These are phyloP conservation scores for Papilio protenor DNA, from an alignment of 2,888 invertebrate genomes.

Conservation along the genomic window DNA sequence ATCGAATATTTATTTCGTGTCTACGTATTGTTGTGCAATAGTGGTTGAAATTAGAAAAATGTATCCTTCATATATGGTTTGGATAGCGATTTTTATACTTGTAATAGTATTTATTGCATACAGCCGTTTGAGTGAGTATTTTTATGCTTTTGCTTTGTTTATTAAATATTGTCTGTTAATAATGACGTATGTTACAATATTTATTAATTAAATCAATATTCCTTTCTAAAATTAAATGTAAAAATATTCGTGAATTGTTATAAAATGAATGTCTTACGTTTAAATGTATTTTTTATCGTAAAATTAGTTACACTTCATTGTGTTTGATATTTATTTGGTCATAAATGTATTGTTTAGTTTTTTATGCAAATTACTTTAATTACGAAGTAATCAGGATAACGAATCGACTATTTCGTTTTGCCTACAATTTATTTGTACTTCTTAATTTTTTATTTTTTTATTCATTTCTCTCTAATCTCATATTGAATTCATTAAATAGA, in stretches of 20 bases:
- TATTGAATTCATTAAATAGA: background rate
- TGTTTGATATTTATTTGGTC: slow-evolving; percentile 6
- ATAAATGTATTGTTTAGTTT: slow-evolving; percentile 4
- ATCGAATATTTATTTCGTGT: slow-evolving; percentile 19
- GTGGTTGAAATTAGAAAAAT: slow-evolving; percentile 41
- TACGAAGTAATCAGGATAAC: background rate
- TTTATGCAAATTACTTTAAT: background rate
- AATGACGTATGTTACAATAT: too few species aligned
- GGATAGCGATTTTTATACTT: slow-evolving; percentile 53
- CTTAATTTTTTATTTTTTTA: background rate
- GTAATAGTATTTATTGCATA: slow-evolving; percentile 51
- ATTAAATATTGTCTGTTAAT: too few species aligned
- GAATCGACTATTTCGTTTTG: background rate
- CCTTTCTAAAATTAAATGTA: too few species aligned
- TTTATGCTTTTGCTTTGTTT: background rate
- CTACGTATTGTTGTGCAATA: slow-evolving; percentile 34
- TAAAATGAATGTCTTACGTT: background rate
- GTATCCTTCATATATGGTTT: slow-evolving; percentile 55
- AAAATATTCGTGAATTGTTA: background rate
- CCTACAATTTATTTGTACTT: background rate
- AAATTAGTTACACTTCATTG: background rate
- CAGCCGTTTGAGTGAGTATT: slow-evolving; percentile 54
- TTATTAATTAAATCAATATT: too few species aligned
- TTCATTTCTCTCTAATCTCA: background rate
- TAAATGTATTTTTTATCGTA: background rate